A percentile compares a stretch with the other conserved stretches of the same genome.
These are phyloP conservation scores for Platysteira castanea DNA, from an alignment of 2,113 vertebrate genomes.

Conservation along the genomic window DNA sequence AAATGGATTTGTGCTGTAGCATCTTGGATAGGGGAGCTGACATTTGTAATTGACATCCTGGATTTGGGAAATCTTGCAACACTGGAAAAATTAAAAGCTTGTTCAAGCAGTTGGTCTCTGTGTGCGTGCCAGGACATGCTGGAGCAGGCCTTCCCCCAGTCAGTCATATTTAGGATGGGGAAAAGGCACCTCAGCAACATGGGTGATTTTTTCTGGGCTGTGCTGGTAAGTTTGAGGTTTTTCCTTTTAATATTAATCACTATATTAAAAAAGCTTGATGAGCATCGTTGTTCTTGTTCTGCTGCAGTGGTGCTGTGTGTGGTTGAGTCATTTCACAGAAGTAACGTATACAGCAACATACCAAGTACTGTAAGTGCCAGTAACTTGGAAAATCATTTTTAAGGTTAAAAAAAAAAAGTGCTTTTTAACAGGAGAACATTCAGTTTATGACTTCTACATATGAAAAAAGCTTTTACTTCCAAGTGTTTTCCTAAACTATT, in stretches of 20 bases:
- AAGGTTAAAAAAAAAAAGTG: neutral
- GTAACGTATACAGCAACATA: neutral
- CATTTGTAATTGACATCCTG: neutral
- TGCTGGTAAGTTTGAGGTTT: conserved; percentile 26
- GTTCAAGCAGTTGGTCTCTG: neutral
- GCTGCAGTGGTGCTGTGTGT: conserved; percentile 19
- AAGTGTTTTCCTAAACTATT: neutral
- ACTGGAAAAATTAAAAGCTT: neutral
- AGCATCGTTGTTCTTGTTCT: conserved; percentile 14
- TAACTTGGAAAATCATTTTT: neutral
- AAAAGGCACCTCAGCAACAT: neutral
- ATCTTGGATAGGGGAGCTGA: neutral
- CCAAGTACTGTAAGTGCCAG: neutral
- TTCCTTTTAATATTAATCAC: conserved; percentile 37
- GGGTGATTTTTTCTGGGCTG: neutral
- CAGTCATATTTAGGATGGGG: neutral
- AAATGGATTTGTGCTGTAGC: neutral
- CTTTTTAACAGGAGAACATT: neutral
- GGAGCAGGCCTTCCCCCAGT: neutral
- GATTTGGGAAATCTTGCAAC: neutral
- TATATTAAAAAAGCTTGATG: conserved; percentile 4
- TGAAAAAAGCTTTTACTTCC: neutral
- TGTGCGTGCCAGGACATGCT: accelerated
- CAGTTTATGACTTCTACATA: neutral
- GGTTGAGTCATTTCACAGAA: conserved; percentile 38